A percentile compares a stretch with the other conserved stretches of the same genome.
These are phyloP conservation scores for Triplophysa siluroides DNA, from an alignment of 2,113 vertebrate species.

Conservation along the genomic window DNA sequence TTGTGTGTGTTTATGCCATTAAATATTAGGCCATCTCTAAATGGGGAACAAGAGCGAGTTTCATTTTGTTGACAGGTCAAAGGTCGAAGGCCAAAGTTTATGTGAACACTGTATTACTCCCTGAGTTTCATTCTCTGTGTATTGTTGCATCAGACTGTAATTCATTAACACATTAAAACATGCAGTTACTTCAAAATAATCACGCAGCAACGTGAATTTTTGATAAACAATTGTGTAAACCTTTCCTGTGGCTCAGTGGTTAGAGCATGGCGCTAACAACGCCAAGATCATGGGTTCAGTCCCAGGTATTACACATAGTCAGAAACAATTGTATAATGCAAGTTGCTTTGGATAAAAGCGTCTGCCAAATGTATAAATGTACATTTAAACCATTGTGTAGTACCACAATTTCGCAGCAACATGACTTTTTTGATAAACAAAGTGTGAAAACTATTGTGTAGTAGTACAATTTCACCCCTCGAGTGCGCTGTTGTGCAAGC, in stretches of 20 bases:
- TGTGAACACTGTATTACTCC: slow-evolving; percentile 72
- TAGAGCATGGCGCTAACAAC: too few species aligned
- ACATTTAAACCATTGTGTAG: background rate
- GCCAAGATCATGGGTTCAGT: too few species aligned
- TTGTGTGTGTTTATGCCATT: slow-evolving; percentile 40
- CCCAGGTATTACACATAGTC: too few species aligned
- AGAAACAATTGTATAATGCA: too few species aligned
- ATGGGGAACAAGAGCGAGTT: slow-evolving; percentile 56
- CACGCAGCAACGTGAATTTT: background rate
- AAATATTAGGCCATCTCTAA: slow-evolving; percentile 60
- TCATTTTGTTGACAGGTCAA: slow-evolving; percentile 56
- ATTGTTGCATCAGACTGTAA: slow-evolving; percentile 74
- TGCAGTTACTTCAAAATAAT: slow-evolving; percentile 64
- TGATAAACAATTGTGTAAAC: too few species aligned
- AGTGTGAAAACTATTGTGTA: background rate
- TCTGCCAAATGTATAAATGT: too few species aligned
- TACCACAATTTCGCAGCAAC: background rate
- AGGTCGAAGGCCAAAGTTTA: slow-evolving; percentile 72
- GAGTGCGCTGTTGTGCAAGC: background rate
- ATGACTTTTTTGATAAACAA: too few species aligned
- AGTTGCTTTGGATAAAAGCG: too few species aligned
- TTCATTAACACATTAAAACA: slow-evolving; percentile 81
- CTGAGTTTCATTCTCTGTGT: slow-evolving; percentile 67
- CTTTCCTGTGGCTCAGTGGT: too few species aligned
- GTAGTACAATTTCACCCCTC: background rate